Evolutionary conservation across 2,888 invertebrate genomes (phyloP).

Genomic region (Drosophila macrospina): DNA sequence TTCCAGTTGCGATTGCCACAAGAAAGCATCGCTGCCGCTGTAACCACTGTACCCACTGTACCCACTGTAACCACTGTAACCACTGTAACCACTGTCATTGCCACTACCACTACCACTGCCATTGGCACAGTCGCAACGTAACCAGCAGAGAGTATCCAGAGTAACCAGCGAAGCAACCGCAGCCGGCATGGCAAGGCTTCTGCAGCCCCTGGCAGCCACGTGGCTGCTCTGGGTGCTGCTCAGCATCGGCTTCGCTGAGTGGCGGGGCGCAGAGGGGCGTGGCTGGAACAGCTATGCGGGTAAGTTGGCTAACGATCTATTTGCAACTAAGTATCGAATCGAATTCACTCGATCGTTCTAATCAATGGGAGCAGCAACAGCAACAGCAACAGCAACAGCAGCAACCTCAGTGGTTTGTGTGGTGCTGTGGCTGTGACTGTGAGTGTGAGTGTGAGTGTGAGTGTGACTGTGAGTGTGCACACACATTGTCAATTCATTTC

Average conservation of each 20-base stretch:
- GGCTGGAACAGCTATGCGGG: constrained; percentile 49
- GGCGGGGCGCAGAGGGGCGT: constrained; percentile 38
- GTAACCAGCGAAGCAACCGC: constrained; percentile 5
- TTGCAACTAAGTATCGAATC: neutral
- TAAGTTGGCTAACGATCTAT: constrained; percentile 46
- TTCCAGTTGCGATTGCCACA: constrained; percentile 41
- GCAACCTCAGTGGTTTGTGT: neutral
- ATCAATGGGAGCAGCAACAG: neutral
- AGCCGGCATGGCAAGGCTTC: constrained; percentile 60
- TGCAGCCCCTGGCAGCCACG: constrained; percentile 60
- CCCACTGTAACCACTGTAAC: too few species aligned
- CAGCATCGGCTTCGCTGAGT: constrained; percentile 27
- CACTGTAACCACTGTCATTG: neutral
- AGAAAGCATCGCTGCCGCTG: constrained; percentile 19
- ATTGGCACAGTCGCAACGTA: neutral
- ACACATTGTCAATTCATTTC: constrained; percentile 70
- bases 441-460: neutral
- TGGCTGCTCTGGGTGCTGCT: constrained; percentile 70
- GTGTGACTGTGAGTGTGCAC: neutral
- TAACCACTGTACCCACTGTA: too few species aligned
- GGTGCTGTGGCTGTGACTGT: neutral
- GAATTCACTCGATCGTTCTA: neutral
- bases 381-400: neutral
- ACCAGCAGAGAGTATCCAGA: constrained; percentile 1
- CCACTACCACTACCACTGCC: neutral